Evolutionary conservation across 2,797 vertebrate genomes (phyloP), one percentile per base, ranked within the genome.

Genomic region (Sebastes diaconus): DNA sequence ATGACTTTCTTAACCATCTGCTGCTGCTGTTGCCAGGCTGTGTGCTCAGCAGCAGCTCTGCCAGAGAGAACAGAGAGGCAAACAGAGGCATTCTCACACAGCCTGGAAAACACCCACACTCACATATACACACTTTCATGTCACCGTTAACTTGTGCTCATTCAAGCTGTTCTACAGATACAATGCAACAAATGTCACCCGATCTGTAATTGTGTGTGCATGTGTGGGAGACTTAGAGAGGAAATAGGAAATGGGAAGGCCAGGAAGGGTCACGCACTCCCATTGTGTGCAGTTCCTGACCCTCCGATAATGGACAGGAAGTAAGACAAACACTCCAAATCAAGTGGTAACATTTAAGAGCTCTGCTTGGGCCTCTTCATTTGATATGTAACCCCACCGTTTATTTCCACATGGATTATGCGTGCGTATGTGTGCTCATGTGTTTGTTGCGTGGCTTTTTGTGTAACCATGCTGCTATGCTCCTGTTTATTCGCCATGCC

Each of bases 221-320:
- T 65, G 64, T 30, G 39, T 42, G 66, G 20, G 69, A 24, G 80
- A 64, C 9, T 61, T 9, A 55, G 46, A 60, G 16, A 59, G 75
- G 77, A 75, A 73, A 52, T 1, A 79, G 91, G 91, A 92, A 91
- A 85, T 71, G 76, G 65, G 79, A 13, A 11, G 61, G 64, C 58
- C 67, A 63, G 46, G 32, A 11, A 39, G 82, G 86, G 77, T 78
- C 67, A 20, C 9, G 22, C 9, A 22, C 60, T 75, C 32, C 83
- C 73, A 93, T 91, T 93, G 94, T 94, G 86, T 83, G 29, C 2
- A 42, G 68, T 93, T 94, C 93, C 93, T 92, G 88, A 68, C 64
- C 8, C 42, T 52, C 70, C 42, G 84, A 89, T 76, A 75, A 74
- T 68, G 73, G 70, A 77, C 84, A 89, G 92, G 92, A 94, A 89